Percentiles rank a stretch among this genome's conserved stretches.
Evolutionary conservation across 2,888 invertebrate genomes (phyloP).

Genomic region (Tholera decimalis): DNA sequence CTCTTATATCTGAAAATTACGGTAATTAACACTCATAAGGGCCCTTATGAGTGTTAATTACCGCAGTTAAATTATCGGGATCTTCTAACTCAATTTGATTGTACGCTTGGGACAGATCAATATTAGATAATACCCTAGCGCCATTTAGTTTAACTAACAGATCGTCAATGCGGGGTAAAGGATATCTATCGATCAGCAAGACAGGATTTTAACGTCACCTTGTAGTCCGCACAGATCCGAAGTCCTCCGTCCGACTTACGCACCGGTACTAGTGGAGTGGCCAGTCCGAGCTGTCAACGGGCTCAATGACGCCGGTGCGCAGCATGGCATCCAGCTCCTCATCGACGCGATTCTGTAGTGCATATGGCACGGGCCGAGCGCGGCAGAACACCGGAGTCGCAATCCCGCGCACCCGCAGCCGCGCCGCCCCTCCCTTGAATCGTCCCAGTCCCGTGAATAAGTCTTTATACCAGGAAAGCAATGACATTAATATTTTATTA

Average conservation of each 20-base stretch:
- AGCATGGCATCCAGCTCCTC: neutral
- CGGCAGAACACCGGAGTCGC: conserved; percentile 57
- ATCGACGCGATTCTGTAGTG: neutral
- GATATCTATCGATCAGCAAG: conserved; percentile 1
- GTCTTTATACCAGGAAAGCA: neutral
- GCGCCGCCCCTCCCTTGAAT: conserved; percentile 53
- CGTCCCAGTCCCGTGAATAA: conserved; percentile 44
- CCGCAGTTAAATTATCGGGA: neutral
- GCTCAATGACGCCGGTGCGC: conserved; percentile 2
- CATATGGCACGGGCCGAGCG: conserved; percentile 58
- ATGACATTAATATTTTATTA: neutral
- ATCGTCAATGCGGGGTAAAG: neutral
- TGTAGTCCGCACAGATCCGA: neutral
- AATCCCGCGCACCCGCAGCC: conserved; percentile 50
- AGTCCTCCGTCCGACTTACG: neutral
- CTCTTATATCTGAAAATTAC: no score
- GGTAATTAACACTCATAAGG: no score
- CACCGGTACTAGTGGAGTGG: conserved; percentile 1
- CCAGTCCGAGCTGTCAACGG: neutral
- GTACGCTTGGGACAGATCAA: neutral
- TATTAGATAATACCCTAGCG: neutral
- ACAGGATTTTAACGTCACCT: conserved; percentile 1
- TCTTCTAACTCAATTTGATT: neutral
- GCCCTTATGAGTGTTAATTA: neutral
- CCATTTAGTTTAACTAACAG: neutral